These are phyloP conservation scores for Eupithecia pulchellata DNA, from an alignment of 2,888 invertebrate genomes.

Conservation along the genomic window DNA sequence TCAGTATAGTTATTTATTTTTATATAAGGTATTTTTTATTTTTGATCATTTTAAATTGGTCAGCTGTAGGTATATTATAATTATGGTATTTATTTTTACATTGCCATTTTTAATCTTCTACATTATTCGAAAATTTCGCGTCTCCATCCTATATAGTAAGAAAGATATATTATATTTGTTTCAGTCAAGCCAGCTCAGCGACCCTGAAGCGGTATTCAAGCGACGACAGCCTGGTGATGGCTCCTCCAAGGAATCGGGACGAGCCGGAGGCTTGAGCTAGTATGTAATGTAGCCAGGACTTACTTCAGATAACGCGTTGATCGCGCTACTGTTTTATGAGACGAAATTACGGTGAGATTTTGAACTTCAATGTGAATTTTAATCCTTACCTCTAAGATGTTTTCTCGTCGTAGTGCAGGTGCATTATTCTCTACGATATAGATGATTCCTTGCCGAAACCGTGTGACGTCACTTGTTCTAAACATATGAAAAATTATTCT, in stretches of 20 bases:
- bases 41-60: too few species aligned
- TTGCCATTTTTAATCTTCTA: too few species aligned
- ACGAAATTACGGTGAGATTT: neutral
- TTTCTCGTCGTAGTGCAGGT: too few species aligned
- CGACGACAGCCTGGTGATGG: conserved; percentile 80
- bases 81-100: too few species aligned
- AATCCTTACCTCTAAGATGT: neutral
- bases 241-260: conserved; percentile 63
- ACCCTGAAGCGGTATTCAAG: conserved; percentile 79
- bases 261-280: conserved; percentile 63
- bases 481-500: too few species aligned
- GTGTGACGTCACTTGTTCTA: too few species aligned
- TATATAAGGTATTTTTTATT: too few species aligned
- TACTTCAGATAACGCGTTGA: conserved; percentile 19
- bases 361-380: neutral
- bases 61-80: too few species aligned
- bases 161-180: conserved; percentile 40
- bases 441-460: too few species aligned
- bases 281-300: conserved; percentile 14
- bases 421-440: too few species aligned
- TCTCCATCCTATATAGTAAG: neutral
- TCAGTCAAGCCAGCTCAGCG: conserved; percentile 72
- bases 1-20: too few species aligned
- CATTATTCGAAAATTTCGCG: too few species aligned
- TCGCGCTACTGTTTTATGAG: conserved; percentile 2